A percentile compares a stretch with the other conserved stretches of the same genome.
Conservation (phyloP, 2,113 vertebrate species). For the Plestiodon gilberti region DNA sequence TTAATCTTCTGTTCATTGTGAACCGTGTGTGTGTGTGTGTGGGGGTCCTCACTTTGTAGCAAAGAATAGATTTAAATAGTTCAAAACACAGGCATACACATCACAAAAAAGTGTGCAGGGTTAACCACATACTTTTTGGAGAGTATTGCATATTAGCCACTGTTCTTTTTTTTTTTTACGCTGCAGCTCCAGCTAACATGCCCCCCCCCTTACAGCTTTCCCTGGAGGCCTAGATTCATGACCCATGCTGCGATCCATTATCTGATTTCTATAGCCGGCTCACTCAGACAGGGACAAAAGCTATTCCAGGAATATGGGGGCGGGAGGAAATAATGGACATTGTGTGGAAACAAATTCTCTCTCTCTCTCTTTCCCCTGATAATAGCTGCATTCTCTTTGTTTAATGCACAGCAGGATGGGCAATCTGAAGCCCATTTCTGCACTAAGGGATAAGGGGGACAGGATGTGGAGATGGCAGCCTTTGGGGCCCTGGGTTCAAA, state of each 20-base stretch:
- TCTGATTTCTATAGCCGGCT: background rate
- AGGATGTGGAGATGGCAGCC: background rate
- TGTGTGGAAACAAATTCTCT: background rate
- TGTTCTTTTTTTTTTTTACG: too few species aligned
- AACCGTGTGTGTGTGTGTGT: too few species aligned
- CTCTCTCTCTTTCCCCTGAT: background rate
- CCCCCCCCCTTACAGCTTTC: background rate
- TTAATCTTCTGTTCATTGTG: too few species aligned
- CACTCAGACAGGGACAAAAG: background rate
- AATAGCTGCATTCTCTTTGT: background rate
- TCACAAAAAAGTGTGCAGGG: background rate
- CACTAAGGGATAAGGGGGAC: background rate
- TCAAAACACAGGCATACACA: too few species aligned
- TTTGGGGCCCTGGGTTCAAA: background rate
- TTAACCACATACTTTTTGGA: too few species aligned
- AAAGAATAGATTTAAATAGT: too few species aligned
- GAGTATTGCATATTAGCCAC: background rate
- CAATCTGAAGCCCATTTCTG: fast-evolving
- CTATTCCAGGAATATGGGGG: fast-evolving
- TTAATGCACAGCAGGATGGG: background rate
- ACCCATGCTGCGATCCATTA: background rate
- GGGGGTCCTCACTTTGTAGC: too few species aligned
- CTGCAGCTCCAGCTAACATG: background rate
- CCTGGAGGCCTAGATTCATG: background rate
- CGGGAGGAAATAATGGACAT: fast-evolving